A percentile compares a stretch with the other conserved stretches of the same genome.
Conservation (phyloP, 1,140 invertebrate genomes). For the Microplitis demolitor region DNA sequence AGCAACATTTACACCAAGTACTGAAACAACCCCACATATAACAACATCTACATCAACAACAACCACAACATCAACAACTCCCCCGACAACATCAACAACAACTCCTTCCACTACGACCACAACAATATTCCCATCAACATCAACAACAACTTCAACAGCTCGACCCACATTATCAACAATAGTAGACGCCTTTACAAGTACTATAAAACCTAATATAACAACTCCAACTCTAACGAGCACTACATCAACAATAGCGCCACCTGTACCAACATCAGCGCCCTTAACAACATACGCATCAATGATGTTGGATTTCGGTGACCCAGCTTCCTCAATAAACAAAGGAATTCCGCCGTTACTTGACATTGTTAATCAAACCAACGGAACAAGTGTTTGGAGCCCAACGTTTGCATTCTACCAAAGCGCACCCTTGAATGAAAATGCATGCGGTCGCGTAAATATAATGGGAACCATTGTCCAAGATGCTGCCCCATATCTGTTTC, state of each 20-base stretch:
- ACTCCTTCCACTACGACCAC: slow-evolving; percentile 29
- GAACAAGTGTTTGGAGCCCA: slow-evolving; percentile 49
- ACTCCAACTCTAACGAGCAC: slow-evolving; percentile 55
- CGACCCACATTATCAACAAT: slow-evolving; percentile 45
- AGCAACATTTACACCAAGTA: slow-evolving; percentile 27
- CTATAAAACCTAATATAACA: slow-evolving; percentile 29
- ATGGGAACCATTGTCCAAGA: slow-evolving; percentile 93
- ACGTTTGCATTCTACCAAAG: slow-evolving; percentile 68
- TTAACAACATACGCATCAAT: slow-evolving; percentile 49
- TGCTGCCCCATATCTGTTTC: slow-evolving; percentile 90
- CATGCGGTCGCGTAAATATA: slow-evolving; percentile 82
- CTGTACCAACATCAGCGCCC: slow-evolving; percentile 45
- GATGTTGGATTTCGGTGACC: slow-evolving; percentile 36
- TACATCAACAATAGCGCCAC: slow-evolving; percentile 56
- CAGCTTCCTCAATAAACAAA: slow-evolving; percentile 37
- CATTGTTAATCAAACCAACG: slow-evolving; percentile 48
- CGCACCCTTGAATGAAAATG: slow-evolving; percentile 61
- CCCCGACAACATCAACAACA: slow-evolving; percentile 40
- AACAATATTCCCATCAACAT: slow-evolving; percentile 18
- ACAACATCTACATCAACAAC: slow-evolving; percentile 39
- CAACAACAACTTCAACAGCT: slow-evolving; percentile 25
- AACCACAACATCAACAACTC: slow-evolving; percentile 32
- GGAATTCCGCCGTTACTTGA: slow-evolving; percentile 42
- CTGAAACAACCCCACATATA: slow-evolving; percentile 34
- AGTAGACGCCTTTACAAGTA: slow-evolving; percentile 41